Conservation (phyloP, 2,888 invertebrate genomes). For the Boloria selene region DNA sequence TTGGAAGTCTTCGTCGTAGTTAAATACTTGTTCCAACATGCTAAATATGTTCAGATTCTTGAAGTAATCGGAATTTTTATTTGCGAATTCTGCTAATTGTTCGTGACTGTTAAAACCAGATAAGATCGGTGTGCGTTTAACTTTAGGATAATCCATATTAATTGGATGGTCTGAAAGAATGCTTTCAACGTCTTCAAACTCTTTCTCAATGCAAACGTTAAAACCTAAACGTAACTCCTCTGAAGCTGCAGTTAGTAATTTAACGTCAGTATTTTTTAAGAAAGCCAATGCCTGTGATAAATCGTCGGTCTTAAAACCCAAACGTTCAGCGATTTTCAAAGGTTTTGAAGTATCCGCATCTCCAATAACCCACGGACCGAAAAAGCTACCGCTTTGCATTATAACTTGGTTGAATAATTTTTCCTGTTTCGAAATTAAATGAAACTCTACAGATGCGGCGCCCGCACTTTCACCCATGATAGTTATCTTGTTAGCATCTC, state of each 20-base stretch:
- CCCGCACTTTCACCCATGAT: constrained; percentile 65
- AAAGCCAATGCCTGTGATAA: constrained; percentile 50
- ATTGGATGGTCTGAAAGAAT: constrained; percentile 53
- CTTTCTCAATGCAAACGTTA: constrained; percentile 52
- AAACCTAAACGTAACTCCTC: constrained; percentile 27
- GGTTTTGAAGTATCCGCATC: constrained; percentile 50
- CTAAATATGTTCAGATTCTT: constrained; percentile 37
- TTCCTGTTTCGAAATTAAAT: constrained; percentile 51
- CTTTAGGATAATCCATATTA: constrained; percentile 49
- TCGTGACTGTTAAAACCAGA: constrained; percentile 57
- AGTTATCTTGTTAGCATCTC: constrained; percentile 55
- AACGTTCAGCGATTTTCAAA: constrained; percentile 49
- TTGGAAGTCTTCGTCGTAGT: constrained; percentile 42
- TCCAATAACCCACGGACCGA: constrained; percentile 45
- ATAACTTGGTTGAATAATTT: constrained; percentile 56
- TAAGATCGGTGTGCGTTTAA: constrained; percentile 50
- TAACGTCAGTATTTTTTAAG: constrained; percentile 45
- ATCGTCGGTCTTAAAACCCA: constrained; percentile 47
- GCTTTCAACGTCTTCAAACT: constrained; percentile 51
- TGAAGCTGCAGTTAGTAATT: constrained; percentile 46
- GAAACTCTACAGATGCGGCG: constrained; percentile 57
- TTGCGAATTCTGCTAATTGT: constrained; percentile 6
- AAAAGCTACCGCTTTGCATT: constrained; percentile 57
- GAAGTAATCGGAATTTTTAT: constrained; percentile 40
- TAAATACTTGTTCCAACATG: constrained; percentile 41